A percentile compares a stretch with the other conserved stretches of the same genome.
phyloP scores from a whole-genome alignment of 2,888 invertebrate species.

The Homarus gammarus region DNA sequence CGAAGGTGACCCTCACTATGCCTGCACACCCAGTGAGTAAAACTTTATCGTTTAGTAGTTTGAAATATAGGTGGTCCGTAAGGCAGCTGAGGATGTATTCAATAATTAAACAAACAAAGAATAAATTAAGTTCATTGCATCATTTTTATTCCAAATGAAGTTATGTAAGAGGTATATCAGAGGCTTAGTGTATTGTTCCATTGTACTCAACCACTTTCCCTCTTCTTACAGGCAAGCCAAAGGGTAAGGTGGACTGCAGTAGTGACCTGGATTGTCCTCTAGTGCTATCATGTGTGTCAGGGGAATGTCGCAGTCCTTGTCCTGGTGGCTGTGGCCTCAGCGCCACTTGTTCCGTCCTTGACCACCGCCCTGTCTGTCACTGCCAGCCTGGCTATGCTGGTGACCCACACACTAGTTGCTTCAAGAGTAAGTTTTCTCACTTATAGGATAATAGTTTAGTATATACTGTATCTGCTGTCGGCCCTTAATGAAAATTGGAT shows the following conservation, averaged over 20 bases:
- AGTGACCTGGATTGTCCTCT: constrained; percentile 77
- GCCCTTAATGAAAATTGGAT: too few species aligned
- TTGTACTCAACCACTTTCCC: too few species aligned
- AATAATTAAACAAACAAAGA: neutral
- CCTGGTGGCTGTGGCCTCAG: constrained; percentile 87
- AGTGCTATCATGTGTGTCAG: constrained; percentile 76
- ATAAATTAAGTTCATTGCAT: neutral
- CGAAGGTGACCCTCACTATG: constrained; percentile 80
- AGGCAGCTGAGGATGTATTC: neutral
- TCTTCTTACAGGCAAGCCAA: constrained; percentile 28
- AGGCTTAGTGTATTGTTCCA: too few species aligned
- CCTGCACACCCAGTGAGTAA: constrained; percentile 76
- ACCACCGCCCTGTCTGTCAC: constrained; percentile 77
- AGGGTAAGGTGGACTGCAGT: constrained; percentile 49
- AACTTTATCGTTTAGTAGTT: neutral
- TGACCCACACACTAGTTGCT: constrained; percentile 75
- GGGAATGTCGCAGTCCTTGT: constrained; percentile 84
- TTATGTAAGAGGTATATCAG: too few species aligned
- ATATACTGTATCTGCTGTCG: too few species aligned
- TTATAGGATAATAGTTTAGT: too few species aligned
- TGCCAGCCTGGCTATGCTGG: constrained; percentile 77
- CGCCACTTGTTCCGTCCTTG: constrained; percentile 81
- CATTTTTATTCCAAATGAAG: too few species aligned
- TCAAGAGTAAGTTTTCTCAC: constrained; percentile 34
- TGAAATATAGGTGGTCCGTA: neutral